phyloP scores from a whole-genome alignment of 92 coral and sea anemone genomes.

The Epizoanthus ramosus region DNA sequence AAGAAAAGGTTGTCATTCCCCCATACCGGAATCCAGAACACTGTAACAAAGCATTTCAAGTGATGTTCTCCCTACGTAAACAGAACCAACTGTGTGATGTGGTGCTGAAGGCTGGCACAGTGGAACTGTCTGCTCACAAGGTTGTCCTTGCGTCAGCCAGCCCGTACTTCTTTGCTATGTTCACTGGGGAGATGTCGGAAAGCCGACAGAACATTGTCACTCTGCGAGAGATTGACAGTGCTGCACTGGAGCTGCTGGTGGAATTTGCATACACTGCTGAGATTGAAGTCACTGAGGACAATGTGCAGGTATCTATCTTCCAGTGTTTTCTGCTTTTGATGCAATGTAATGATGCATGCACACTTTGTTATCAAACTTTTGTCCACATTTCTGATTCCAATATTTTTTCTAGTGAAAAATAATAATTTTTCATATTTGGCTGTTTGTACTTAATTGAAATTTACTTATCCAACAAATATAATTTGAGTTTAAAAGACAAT shows the following conservation, averaged over 20 bases:
- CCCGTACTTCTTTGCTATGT: conserved; percentile 95
- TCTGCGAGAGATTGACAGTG: conserved; percentile 89
- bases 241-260: conserved; percentile 85
- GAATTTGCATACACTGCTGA: conserved; percentile 94
- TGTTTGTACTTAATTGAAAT: background rate
- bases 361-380: too few species aligned
- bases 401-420: too few species aligned
- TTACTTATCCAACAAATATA: too few species aligned
- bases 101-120: conserved; percentile 76
- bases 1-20: conserved; percentile 79
- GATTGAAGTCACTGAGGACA: conserved; percentile 96
- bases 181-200: conserved; percentile 96
- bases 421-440: background rate
- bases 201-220: conserved; percentile 89
- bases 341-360: background rate
- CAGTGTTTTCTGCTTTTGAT: background rate
- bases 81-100: conserved; percentile 96
- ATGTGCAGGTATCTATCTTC: conserved; percentile 83
- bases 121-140: conserved; percentile 87
- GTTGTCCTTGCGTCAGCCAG: conserved; percentile 96
- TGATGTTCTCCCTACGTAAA: conserved; percentile 86
- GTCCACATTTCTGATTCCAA: too few species aligned
- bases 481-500: too few species aligned
- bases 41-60: conserved; percentile 87
- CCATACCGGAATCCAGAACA: conserved; percentile 86